Evolutionary conservation across 2,797 vertebrate genomes (phyloP).

Genomic region (Sebastiscus albofasciatus): DNA sequence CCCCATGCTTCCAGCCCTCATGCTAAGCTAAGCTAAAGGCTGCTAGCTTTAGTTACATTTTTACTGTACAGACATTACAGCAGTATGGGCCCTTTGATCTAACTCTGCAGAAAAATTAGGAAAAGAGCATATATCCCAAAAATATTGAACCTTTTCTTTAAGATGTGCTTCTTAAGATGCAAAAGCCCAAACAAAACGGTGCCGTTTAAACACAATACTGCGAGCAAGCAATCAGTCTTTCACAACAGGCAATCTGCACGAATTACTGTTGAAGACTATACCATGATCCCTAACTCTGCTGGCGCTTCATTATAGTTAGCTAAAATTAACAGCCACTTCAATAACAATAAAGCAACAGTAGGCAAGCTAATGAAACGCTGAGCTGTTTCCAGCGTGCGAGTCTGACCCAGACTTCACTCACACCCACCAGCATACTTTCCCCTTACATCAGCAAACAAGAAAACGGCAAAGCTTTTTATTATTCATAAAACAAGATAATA

Average conservation of each 20-base stretch:
- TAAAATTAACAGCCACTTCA: conserved; percentile 75
- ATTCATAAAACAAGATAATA: conserved; percentile 80
- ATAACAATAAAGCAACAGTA: conserved; percentile 71
- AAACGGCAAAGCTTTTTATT: conserved; percentile 74
- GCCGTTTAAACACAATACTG: neutral
- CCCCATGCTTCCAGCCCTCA: neutral
- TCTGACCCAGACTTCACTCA: conserved; percentile 74
- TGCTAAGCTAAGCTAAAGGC: neutral
- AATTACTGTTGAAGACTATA: conserved; percentile 30
- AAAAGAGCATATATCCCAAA: no score
- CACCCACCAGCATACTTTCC: conserved; percentile 74
- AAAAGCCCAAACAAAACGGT: conserved; percentile 1
- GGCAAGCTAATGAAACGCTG: conserved; percentile 72
- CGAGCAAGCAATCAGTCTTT: neutral
- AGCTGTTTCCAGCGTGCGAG: conserved; percentile 68
- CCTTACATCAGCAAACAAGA: conserved; percentile 79
- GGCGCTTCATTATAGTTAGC: conserved; percentile 70
- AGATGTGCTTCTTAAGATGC: neutral
- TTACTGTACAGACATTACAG: neutral
- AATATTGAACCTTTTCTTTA: neutral
- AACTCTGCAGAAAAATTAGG: neutral
- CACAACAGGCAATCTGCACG: neutral
- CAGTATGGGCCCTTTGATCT: neutral
- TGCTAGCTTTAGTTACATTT: neutral
- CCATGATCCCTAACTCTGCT: conserved; percentile 29